Base-by-base conservation (phyloP, 2,113 vertebrate species). In the Chionomys nivalis region DNA sequence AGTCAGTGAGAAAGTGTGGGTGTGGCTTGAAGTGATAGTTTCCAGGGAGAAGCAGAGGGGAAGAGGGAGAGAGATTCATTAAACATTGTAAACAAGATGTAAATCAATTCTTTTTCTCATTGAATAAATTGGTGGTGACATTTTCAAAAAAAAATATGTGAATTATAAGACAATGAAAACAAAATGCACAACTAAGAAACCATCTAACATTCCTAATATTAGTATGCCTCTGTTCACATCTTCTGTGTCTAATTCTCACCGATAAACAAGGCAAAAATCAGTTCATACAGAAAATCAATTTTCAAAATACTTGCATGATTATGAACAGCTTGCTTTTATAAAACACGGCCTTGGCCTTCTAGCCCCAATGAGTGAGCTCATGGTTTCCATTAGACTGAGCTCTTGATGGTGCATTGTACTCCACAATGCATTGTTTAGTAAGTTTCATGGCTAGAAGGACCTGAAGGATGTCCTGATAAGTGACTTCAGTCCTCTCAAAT, bases 31-130 rank as follows among this genome's bases (percentile, higher is more conserved):
- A 73, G 2, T 44, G 9, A 28, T 21, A 55, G 13, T 47, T 86
- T 47, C 42, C 83, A 86, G 63, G 31, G 42, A 86, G 83, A 36
- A 61, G 12, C 6, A 14, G 5, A 58, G 52, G 36, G n/a, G 4
- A 63, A 9, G 5, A n/a, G 13, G 21, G 23, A n/a, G 65, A 55
- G 5, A 81, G 9, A 16, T 55, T 87, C 2, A 44, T 5, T 61
- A 94, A 93, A 89, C 42, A 73, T 10, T 65, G 24, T 49, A 65
- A 89, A 65, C 0, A 93, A 91, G 42, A 72, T 95, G 7, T 28
- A 70, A 86, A 76, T 70, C 55, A 39, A 81, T 78, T 92, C 75
- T 72, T 88, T 85, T 94, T 79, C 31, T 83, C 23, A 76, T 82
- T n/a, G 75, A 72, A 78, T 70, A 91, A 94, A 94, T 36, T 72